phyloP scores from a whole-genome alignment of 2,797 vertebrate genomes.

The Otolemur crassicaudatus region DNA sequence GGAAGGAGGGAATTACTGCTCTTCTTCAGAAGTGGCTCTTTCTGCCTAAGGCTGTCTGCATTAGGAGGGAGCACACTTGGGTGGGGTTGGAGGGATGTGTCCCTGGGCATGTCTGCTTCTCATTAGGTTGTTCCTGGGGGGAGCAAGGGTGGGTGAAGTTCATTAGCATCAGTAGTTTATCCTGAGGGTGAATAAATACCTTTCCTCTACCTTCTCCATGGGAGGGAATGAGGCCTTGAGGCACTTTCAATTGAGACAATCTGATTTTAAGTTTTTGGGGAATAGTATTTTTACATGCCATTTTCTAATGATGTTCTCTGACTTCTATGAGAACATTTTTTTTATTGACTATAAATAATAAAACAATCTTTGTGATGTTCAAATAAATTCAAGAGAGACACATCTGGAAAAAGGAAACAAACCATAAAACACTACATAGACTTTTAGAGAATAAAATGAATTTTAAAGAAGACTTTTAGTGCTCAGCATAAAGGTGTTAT shows the following conservation, averaged over 20 bases:
- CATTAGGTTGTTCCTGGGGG: neutral
- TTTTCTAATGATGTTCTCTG: slow-evolving; percentile 60
- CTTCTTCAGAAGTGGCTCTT: neutral
- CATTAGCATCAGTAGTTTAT: neutral
- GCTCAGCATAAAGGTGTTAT: neutral
- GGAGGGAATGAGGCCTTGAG: slow-evolving; percentile 36
- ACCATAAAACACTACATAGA: neutral
- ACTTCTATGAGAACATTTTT: slow-evolving; percentile 51
- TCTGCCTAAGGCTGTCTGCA: neutral
- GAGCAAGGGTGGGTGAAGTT: neutral
- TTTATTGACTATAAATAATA: slow-evolving; percentile 53
- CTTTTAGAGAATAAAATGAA: neutral
- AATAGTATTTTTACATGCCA: slow-evolving; percentile 32
- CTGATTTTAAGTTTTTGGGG: slow-evolving; percentile 38
- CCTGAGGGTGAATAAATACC: neutral
- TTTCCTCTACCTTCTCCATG: neutral
- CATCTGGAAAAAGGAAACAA: slow-evolving; percentile 43
- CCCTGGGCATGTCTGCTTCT: neutral
- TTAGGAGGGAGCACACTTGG: neutral
- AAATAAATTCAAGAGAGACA: slow-evolving; percentile 14
- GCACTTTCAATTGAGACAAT: slow-evolving; percentile 40
- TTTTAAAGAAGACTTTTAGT: neutral
- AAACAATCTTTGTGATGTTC: slow-evolving; percentile 34
- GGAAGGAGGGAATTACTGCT: neutral
- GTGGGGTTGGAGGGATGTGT: neutral